These are phyloP conservation scores for Centropus unirufus DNA, from an alignment of 2,113 vertebrate species.

Conservation along the genomic window DNA sequence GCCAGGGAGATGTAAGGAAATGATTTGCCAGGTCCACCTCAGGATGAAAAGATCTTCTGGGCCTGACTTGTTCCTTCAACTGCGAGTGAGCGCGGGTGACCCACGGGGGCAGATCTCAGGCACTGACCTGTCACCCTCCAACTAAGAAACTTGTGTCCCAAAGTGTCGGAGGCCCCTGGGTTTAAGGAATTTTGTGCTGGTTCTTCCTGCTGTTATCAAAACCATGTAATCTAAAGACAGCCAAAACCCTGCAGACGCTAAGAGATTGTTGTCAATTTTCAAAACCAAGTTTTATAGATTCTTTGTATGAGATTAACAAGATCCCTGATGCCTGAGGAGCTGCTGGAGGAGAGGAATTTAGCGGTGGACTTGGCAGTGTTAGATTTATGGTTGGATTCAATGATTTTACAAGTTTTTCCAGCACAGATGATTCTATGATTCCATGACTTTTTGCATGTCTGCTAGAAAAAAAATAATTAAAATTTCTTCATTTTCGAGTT, in stretches of 20 bases:
- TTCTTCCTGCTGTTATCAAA: not conserved
- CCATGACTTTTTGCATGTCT: not conserved
- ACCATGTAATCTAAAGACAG: not conserved
- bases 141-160: not conserved
- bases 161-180: not conserved
- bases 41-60: not conserved
- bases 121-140: not conserved
- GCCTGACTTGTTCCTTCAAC: not conserved
- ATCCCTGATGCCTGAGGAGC: accelerated
- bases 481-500: not conserved
- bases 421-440: too few relatives aligned
- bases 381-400: too few relatives aligned
- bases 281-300: not conserved
- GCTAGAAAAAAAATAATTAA: not conserved
- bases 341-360: not conserved
- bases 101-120: conserved; percentile 23
- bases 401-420: too few relatives aligned
- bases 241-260: not conserved
- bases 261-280: not conserved
- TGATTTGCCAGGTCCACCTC: conserved; percentile 26
- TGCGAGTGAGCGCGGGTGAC: not conserved
- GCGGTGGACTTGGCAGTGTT: too few relatives aligned
- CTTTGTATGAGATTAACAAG: not conserved
- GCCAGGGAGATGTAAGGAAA: not conserved
- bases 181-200: not conserved